These are phyloP conservation scores for Eilema depressum DNA, from an alignment of 2,888 invertebrate species.

Conservation along the genomic window DNA sequence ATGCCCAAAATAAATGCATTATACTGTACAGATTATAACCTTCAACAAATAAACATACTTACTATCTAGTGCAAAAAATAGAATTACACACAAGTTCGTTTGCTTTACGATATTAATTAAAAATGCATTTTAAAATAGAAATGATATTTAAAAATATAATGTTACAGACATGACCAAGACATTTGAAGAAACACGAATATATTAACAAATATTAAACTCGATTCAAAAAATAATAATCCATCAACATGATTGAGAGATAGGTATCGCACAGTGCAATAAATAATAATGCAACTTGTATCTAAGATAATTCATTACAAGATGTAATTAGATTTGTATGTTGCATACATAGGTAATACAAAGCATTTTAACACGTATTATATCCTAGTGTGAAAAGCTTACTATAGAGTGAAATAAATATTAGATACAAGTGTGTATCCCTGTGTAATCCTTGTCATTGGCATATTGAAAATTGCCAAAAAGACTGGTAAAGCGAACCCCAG, in stretches of 20 bases:
- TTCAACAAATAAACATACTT: not conserved
- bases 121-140: not conserved
- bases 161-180: not conserved
- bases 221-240: not conserved
- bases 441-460: too few relatives aligned
- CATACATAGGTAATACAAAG: not conserved
- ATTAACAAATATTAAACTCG: not conserved
- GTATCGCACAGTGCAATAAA: not conserved
- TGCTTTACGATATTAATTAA: not conserved
- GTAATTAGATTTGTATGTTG: not conserved
- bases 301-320: not conserved
- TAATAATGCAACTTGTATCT: not conserved
- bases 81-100: not conserved
- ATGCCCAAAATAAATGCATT: not conserved
- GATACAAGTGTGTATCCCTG: too few relatives aligned
- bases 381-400: too few relatives aligned
- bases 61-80: not conserved
- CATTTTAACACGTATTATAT: too few relatives aligned
- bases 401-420: too few relatives aligned
- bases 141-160: not conserved
- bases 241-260: not conserved
- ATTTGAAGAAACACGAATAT: not conserved
- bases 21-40: not conserved
- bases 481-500: too few relatives aligned
- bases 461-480: too few relatives aligned